Conservation (phyloP, 2,797 vertebrate species). For the Sylvia borin region DNA sequence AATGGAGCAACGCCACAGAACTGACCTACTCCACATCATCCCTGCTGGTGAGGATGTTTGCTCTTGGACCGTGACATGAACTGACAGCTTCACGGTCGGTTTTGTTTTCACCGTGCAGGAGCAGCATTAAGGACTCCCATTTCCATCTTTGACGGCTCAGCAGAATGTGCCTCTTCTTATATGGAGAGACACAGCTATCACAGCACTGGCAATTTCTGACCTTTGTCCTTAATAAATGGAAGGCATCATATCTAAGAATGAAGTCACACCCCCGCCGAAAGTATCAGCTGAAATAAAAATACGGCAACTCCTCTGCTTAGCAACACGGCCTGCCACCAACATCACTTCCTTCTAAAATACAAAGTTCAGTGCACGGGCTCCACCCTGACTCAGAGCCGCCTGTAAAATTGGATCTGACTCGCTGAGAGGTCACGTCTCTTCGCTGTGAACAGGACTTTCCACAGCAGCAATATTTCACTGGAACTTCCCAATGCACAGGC, state of each 20-base stretch:
- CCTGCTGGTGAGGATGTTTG: background rate
- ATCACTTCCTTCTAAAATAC: constrained; percentile 31
- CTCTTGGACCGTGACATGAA: background rate
- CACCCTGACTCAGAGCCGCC: constrained; percentile 55
- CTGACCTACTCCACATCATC: background rate
- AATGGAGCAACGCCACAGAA: background rate
- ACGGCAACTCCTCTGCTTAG: constrained; percentile 33
- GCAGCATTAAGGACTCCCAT: background rate
- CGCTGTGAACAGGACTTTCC: constrained; percentile 47
- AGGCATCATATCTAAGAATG: constrained; percentile 20
- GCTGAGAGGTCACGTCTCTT: constrained; percentile 41
- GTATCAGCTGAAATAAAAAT: constrained; percentile 48
- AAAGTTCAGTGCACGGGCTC: constrained; percentile 21
- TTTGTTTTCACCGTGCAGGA: background rate
- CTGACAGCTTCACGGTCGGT: background rate
- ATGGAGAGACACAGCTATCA: background rate
- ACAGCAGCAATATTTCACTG: background rate
- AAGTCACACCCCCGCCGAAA: constrained; percentile 16
- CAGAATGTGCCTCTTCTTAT: background rate
- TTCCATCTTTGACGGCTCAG: constrained; percentile 10
- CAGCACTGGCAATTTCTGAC: background rate
- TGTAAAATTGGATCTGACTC: constrained; percentile 43
- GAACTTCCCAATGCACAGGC: background rate
- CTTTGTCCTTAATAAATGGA: constrained; percentile 52
- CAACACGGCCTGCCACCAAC: constrained; percentile 34